These are phyloP conservation scores for Ambastaia sidthimunki DNA, from an alignment of 2,797 vertebrate genomes.

Conservation along the genomic window DNA sequence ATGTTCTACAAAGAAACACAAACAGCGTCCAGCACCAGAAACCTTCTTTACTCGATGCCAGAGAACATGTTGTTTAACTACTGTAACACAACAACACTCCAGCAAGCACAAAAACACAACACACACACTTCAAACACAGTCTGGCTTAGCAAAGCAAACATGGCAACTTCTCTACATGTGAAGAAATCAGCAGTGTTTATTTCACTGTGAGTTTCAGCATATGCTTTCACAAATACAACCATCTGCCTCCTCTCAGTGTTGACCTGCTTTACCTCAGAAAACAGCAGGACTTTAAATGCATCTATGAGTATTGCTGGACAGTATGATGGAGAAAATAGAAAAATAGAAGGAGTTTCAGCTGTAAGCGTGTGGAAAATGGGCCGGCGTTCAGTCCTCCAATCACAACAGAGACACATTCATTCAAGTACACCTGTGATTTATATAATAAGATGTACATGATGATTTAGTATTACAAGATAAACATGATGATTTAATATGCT, in stretches of 20 bases:
- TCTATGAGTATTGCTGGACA: neutral
- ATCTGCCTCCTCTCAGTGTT: conserved; percentile 31
- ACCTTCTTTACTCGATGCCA: neutral
- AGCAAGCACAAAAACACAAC: neutral
- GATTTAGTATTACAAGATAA: too few relatives aligned
- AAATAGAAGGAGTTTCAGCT: too few relatives aligned
- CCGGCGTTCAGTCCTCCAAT: too few relatives aligned
- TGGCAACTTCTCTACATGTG: conserved; percentile 2
- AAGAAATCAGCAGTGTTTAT: conserved; percentile 42
- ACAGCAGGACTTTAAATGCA: neutral
- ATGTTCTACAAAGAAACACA: neutral
- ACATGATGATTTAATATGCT: too few relatives aligned
- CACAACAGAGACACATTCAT: too few relatives aligned
- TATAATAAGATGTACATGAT: neutral
- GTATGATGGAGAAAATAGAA: neutral
- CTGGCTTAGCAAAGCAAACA: neutral
- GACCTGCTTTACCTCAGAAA: conserved; percentile 28
- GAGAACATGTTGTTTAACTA: neutral
- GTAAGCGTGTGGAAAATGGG: too few relatives aligned
- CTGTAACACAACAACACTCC: neutral
- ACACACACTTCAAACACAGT: neutral
- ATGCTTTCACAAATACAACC: conserved; percentile 43
- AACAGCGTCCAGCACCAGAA: neutral
- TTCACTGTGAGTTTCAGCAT: conserved; percentile 10
- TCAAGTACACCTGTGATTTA: too few relatives aligned